phyloP scores from a whole-genome alignment of 2,888 invertebrate genomes.

The Oscheius sp. region DNA sequence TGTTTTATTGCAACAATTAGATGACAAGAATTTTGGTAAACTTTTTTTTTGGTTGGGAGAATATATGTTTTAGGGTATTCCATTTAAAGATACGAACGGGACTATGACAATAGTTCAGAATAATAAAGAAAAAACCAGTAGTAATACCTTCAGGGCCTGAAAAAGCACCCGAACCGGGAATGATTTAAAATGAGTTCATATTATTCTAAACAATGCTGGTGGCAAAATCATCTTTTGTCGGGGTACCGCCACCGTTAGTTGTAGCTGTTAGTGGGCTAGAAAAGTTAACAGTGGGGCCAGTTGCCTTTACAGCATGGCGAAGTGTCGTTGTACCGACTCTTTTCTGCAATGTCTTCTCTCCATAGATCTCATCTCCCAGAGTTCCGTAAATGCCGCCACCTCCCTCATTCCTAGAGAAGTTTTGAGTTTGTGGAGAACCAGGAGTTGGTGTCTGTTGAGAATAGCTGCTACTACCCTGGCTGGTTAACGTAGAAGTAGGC shows the following conservation, averaged over 20 bases:
- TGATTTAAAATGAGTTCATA: constrained; percentile 8
- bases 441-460: constrained; percentile 57
- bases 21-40: too few relatives aligned
- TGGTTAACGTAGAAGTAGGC: constrained; percentile 63
- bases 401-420: constrained; percentile 8
- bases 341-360: constrained; percentile 54
- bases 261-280: constrained; percentile 21
- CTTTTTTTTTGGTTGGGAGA: not conserved
- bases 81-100: too few relatives aligned
- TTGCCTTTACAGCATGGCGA: constrained; percentile 42
- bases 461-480: constrained; percentile 54
- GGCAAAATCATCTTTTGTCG: constrained; percentile 51
- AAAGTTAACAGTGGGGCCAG: constrained; percentile 51
- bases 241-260: not conserved
- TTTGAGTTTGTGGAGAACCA: constrained; percentile 52
- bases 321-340: constrained; percentile 42
- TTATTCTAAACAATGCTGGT: constrained; percentile 56
- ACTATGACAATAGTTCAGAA: too few relatives aligned
- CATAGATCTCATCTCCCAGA: constrained; percentile 47
- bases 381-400: constrained; percentile 50
- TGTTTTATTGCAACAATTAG: too few relatives aligned
- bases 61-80: too few relatives aligned
- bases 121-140: constrained; percentile 25
- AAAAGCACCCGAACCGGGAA: constrained; percentile 32
- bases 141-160: constrained; percentile 2